Evolutionary conservation across 1,140 invertebrate species (phyloP).

Genomic region (Epicauta chinensis): DNA sequence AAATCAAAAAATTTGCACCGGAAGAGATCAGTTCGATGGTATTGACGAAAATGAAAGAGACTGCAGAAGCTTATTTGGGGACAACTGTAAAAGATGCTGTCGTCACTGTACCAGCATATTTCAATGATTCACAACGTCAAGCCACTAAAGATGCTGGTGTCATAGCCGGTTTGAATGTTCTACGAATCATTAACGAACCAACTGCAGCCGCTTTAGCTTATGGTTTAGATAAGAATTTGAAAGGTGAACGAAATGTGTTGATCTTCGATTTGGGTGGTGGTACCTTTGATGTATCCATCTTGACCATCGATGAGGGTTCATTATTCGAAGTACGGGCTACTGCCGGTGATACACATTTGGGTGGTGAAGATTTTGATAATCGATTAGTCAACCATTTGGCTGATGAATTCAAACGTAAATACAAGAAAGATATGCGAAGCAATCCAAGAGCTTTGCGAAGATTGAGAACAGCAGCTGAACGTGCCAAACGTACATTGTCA

Average conservation of each 20-base stretch:
- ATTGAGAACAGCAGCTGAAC: slow-evolving; percentile 69
- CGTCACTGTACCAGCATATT: slow-evolving; percentile 59
- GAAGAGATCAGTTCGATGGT: slow-evolving; percentile 70
- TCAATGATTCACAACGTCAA: slow-evolving; percentile 62
- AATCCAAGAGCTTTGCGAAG: slow-evolving; percentile 52
- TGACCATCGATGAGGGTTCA: slow-evolving; percentile 63
- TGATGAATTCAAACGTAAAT: slow-evolving; percentile 46
- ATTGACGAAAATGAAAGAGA: slow-evolving; percentile 55
- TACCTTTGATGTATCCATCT: slow-evolving; percentile 67
- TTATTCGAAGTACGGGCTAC: slow-evolving; percentile 61
- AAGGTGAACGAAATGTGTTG: slow-evolving; percentile 53
- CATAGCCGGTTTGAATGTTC: slow-evolving; percentile 59
- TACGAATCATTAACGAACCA: slow-evolving; percentile 67
- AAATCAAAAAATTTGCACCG: slow-evolving; percentile 63
- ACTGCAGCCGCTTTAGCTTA: slow-evolving; percentile 68
- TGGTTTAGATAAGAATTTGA: slow-evolving; percentile 58
- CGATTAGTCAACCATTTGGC: slow-evolving; percentile 58
- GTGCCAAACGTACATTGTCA: slow-evolving; percentile 69
- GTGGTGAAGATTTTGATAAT: slow-evolving; percentile 55
- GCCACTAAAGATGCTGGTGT: slow-evolving; percentile 59
- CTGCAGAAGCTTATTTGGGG: slow-evolving; percentile 52
- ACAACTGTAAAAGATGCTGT: slow-evolving; percentile 50
- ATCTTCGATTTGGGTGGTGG: slow-evolving; percentile 60
- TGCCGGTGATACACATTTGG: slow-evolving; percentile 53
- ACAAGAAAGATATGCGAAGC: slow-evolving; percentile 43